These are phyloP conservation scores for Venustaconcha ellipsiformis DNA, from an alignment of 1,140 invertebrate genomes.

Conservation along the genomic window DNA sequence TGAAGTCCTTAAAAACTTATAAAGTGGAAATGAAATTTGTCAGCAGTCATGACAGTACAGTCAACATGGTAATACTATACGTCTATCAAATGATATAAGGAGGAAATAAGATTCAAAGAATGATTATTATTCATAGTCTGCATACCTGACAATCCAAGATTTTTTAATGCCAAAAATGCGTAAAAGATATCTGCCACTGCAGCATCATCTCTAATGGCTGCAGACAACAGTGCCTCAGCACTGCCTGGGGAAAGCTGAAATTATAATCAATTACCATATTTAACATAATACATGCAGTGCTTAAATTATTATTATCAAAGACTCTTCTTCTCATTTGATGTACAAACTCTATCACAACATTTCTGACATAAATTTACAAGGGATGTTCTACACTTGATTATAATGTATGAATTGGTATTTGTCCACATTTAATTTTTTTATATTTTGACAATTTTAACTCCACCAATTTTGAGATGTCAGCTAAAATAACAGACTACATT, in stretches of 20 bases:
- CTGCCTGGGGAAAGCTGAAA: slow-evolving; percentile 52
- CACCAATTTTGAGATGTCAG: no score
- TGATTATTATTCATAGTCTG: no score
- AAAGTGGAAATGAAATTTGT: no score
- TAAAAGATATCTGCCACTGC: slow-evolving; percentile 64
- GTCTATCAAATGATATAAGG: no score
- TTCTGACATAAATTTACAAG: neutral
- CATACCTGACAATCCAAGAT: slow-evolving; percentile 65
- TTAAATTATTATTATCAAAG: slow-evolving; percentile 30
- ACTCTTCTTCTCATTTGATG: neutral
- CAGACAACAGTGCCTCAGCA: slow-evolving; percentile 68
- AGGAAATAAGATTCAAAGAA: no score
- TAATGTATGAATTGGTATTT: no score
- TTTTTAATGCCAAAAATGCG: slow-evolving; percentile 66
- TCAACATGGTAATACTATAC: neutral
- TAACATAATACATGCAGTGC: slow-evolving; percentile 42
- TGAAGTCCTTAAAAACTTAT: neutral
- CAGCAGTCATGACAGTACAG: neutral
- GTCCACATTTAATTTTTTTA: no score
- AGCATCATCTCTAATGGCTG: slow-evolving; percentile 66
- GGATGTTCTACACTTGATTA: neutral
- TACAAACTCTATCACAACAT: neutral
- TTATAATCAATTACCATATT: neutral
- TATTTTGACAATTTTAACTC: no score
- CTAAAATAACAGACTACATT: no score